These are phyloP conservation scores for Drosophila longiperda DNA, from an alignment of 2,888 invertebrate species.

Conservation along the genomic window DNA sequence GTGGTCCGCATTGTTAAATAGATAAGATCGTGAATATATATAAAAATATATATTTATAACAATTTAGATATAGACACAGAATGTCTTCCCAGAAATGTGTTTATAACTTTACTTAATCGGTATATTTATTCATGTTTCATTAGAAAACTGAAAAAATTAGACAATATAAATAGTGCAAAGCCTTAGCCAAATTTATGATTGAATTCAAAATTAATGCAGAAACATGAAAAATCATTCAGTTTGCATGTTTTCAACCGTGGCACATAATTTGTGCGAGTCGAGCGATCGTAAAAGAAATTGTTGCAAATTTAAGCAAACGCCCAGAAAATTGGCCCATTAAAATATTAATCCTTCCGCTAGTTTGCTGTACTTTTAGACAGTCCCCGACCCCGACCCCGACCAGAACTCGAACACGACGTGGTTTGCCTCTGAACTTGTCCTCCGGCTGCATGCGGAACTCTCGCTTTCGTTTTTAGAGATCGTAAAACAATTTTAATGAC, in stretches of 20 bases:
- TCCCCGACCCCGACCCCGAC: background rate
- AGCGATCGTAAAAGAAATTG: constrained; percentile 69
- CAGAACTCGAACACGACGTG: background rate
- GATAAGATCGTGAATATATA: background rate
- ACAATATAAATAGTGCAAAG: background rate
- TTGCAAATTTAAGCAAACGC: constrained; percentile 70
- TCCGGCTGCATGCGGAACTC: constrained; percentile 54
- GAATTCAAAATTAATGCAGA: background rate
- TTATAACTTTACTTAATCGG: background rate
- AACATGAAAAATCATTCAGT: background rate
- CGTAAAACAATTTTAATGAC: constrained; percentile 74
- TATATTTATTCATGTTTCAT: background rate
- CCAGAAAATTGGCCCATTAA: constrained; percentile 66
- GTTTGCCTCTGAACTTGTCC: constrained; percentile 15
- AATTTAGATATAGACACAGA: background rate
- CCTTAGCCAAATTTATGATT: background rate
- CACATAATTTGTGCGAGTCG: constrained; percentile 8
- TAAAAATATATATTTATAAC: background rate
- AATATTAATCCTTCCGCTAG: constrained; percentile 73
- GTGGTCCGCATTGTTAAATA: background rate
- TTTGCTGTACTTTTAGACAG: constrained; percentile 9
- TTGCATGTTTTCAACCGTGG: background rate
- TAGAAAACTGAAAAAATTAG: background rate
- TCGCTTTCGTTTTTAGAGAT: constrained; percentile 72
- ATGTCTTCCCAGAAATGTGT: background rate